Percentiles rank a stretch among this genome's conserved stretches.
Conservation (phyloP, 2,797 vertebrate species). For the Sebastes hubbsi region DNA sequence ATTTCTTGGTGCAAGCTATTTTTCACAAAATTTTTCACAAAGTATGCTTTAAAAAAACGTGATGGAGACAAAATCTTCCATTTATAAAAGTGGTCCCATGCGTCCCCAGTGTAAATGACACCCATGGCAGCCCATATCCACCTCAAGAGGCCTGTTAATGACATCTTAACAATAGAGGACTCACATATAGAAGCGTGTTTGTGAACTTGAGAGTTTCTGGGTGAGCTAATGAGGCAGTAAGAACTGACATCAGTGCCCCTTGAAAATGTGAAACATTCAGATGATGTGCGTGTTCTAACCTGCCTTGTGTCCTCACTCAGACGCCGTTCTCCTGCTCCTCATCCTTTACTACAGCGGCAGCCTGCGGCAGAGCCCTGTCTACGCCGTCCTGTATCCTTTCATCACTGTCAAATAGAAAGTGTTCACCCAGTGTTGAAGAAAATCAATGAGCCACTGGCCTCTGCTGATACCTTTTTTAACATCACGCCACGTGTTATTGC, state of each 20-base stretch:
- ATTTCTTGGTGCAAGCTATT: no score
- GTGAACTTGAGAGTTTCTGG: neutral
- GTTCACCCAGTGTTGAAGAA: neutral
- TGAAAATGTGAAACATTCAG: neutral
- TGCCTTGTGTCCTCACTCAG: slow-evolving; percentile 79
- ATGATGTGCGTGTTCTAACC: slow-evolving; percentile 4
- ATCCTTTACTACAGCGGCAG: slow-evolving; percentile 87
- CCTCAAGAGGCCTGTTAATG: neutral
- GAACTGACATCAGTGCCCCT: neutral
- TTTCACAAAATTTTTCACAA: no score
- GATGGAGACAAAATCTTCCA: neutral
- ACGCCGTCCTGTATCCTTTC: slow-evolving; percentile 90
- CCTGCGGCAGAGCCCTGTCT: slow-evolving; percentile 80
- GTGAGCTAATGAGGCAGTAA: neutral
- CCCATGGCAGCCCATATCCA: neutral
- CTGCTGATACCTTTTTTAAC: neutral
- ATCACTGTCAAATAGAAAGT: neutral
- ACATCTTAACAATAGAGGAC: neutral
- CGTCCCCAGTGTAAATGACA: neutral
- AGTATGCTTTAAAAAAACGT: neutral
- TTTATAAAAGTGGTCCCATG: neutral
- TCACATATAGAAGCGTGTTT: neutral
- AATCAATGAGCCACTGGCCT: slow-evolving; percentile 16
- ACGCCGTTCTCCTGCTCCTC: slow-evolving; percentile 87
- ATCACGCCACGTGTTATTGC: neutral